phyloP scores from a whole-genome alignment of 2,113 vertebrate species.

The Labeo catla region DNA sequence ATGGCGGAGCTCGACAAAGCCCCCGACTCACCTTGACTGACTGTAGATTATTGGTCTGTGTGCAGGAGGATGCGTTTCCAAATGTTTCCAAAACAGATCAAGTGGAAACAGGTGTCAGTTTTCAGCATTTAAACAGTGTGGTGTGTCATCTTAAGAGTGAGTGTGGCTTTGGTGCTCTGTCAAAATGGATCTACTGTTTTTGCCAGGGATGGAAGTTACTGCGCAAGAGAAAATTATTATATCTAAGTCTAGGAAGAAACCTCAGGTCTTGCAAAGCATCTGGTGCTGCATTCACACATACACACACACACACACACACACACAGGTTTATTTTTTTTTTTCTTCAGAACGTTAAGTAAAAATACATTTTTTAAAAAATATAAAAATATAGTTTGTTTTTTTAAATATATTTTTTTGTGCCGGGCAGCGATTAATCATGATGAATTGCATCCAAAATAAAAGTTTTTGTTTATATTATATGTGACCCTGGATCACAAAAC shows the following conservation, averaged over 20 bases:
- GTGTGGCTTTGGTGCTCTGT: slow-evolving; percentile 5
- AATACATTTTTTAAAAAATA: too few relatives aligned
- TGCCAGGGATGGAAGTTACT: neutral
- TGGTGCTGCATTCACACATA: neutral
- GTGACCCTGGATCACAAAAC: too few relatives aligned
- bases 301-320: too few relatives aligned
- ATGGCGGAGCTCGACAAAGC: slow-evolving; percentile 29
- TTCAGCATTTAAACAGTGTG: slow-evolving; percentile 27
- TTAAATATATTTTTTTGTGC: too few relatives aligned
- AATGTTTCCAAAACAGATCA: slow-evolving; percentile 54
- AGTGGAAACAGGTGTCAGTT: slow-evolving; percentile 56
- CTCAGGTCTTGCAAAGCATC: neutral
- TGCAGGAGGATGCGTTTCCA: slow-evolving; percentile 16
- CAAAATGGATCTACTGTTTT: slow-evolving; percentile 11
- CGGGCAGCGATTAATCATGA: too few relatives aligned
- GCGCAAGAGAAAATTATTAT: slow-evolving; percentile 9
- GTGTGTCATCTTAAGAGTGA: slow-evolving; percentile 14
- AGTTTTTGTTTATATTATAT: too few relatives aligned
- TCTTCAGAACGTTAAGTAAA: too few relatives aligned
- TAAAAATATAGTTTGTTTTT: too few relatives aligned
- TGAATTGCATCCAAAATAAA: too few relatives aligned
- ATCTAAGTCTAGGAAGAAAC: neutral
- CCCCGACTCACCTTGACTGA: slow-evolving; percentile 47
- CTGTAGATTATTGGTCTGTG: slow-evolving; percentile 50
- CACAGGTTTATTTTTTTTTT: too few relatives aligned